Evolutionary conservation across 2,113 vertebrate species (phyloP).

Genomic region (Eidolon helvum): DNA sequence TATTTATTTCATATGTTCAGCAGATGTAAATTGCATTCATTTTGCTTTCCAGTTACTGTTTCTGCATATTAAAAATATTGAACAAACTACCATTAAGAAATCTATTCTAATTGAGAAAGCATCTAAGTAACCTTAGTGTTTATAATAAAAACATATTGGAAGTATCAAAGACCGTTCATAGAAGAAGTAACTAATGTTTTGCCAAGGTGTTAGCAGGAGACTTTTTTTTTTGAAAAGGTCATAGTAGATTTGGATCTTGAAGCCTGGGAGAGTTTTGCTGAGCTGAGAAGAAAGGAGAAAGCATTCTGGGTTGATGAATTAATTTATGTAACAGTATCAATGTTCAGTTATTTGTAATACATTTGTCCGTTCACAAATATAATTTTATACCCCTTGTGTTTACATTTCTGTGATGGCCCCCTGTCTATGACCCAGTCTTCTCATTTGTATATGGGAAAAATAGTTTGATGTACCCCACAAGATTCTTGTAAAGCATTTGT

Average conservation of each 20-base stretch:
- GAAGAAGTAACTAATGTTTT: not conserved
- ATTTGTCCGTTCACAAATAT: not conserved
- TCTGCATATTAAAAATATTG: not conserved
- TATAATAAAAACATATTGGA: not conserved
- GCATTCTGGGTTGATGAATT: not conserved
- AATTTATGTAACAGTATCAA: not conserved
- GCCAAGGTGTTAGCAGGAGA: not conserved
- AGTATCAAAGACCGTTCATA: not conserved
- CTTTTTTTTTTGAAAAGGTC: not conserved
- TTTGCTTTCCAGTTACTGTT: not conserved
- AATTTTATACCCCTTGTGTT: not conserved
- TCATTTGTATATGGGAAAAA: not conserved
- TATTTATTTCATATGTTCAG: not conserved
- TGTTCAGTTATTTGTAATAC: not conserved
- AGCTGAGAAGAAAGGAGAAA: not conserved
- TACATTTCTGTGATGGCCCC: not conserved
- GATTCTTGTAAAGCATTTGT: not conserved
- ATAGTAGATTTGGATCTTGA: not conserved
- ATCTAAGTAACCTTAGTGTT: not conserved
- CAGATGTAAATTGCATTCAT: not conserved
- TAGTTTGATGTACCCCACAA: not conserved
- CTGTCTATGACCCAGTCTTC: not conserved
- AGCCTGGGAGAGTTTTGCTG: not conserved
- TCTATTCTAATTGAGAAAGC: not conserved
- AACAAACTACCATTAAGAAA: not conserved